phyloP scores from a whole-genome alignment of 2,113 vertebrate genomes.

The Lepus timidus region DNA sequence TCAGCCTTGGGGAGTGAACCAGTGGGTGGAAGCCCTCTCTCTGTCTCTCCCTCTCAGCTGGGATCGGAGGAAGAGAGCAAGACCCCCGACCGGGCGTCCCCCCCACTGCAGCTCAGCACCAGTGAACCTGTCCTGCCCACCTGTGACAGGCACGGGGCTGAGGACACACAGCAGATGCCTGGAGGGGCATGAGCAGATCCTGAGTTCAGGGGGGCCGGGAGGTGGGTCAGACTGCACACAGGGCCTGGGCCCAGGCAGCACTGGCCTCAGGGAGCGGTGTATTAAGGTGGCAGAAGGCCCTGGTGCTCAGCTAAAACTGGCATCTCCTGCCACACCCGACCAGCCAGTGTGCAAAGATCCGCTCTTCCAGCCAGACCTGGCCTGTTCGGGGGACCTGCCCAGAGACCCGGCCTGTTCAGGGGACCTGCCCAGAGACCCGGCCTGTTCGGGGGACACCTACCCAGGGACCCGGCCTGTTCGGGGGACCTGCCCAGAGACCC shows the following conservation, averaged over 20 bases:
- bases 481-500: background rate
- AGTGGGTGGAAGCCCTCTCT: no score
- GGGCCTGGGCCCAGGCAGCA: background rate
- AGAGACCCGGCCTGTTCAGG: background rate
- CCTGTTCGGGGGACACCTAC: no score
- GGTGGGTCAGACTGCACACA: no score
- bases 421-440: background rate
- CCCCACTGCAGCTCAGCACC: fast-evolving
- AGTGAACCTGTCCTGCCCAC: background rate
- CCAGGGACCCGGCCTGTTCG: no score
- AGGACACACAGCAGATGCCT: fast-evolving
- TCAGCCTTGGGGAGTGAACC: no score
- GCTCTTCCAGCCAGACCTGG: no score
- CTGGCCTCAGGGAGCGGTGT: fast-evolving
- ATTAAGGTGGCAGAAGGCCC: background rate
- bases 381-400: background rate
- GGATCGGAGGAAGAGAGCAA: fast-evolving
- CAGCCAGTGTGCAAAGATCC: background rate
- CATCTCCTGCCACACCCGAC: background rate
- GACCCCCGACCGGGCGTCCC: background rate
- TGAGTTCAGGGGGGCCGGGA: fast-evolving
- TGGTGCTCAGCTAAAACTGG: no score
- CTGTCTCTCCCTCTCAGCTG: background rate
- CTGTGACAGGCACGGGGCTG: background rate
- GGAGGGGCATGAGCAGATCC: background rate